Evolutionary conservation across 1,140 invertebrate genomes (phyloP), one percentile per base, ranked within the genome.

Genomic region (Dendroctonus ponderosae): DNA sequence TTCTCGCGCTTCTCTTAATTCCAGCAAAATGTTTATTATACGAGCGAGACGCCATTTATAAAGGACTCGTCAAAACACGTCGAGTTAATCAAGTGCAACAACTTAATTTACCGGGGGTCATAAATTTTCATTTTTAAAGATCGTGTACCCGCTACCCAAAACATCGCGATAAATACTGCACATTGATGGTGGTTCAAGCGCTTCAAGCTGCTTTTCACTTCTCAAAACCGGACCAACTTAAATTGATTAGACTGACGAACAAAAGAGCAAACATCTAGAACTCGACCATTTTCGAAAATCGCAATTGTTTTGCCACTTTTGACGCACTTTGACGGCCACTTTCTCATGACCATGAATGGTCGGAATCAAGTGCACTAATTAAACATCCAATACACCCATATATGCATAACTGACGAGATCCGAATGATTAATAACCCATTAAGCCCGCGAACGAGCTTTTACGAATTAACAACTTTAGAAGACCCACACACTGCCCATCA

Each of bases 41-140:
- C 62, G 26, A 26, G 50, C 14, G 59, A 51, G 14, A 37, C 41
- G 51, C 62, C 54, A 63, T 63, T 63, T 63, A 63, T 63, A 63
- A 63, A 50, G 43, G 44, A 50, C 62, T 65, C 62, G 68, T 69
- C 68, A 69, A 69, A 69, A 69, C 61, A 65, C 58, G 62, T 14
- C 14, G 56, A 66, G 41, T 64, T 69, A 69, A 69, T 69, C 68
- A 69, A 61, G 62, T 66, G 57, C 68, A 69, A 69, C 62, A 69
- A 58, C 68, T 69, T 69, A 66, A 69, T 69, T 69, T 61, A 62
- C 57, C 40, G 14, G 38, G 54, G 11, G 49, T 50, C 58, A 66
- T 69, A 69, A 69, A 69, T 69, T 66, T 62, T 64, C 62, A 65
- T 64, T 64, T 64, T 64, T 64, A 64, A 64, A 57, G 53, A 65